Conservation (phyloP, 1,140 invertebrate genomes). For the Bicyclus anynana region DNA sequence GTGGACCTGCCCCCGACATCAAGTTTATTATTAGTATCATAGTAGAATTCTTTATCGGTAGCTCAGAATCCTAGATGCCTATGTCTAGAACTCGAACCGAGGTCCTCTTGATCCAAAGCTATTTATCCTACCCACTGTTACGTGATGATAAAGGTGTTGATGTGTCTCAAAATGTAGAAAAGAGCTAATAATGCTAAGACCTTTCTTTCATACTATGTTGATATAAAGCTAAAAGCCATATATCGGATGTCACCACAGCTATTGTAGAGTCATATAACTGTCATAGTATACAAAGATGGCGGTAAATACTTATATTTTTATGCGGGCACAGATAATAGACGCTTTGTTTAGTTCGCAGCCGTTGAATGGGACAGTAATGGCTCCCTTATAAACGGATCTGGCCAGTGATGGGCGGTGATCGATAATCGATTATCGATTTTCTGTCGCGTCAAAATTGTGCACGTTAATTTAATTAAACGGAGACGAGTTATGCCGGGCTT, state of each 20-base stretch:
- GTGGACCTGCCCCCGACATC: too few relatives aligned
- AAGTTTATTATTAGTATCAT: too few relatives aligned
- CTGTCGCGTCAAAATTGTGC: neutral
- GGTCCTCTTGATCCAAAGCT: too few relatives aligned
- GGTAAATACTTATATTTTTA: slow-evolving; percentile 34
- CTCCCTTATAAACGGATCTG: slow-evolving; percentile 22
- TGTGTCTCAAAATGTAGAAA: too few relatives aligned
- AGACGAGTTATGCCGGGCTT: neutral
- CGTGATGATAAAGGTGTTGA: too few relatives aligned
- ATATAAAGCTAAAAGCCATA: neutral
- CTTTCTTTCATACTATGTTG: too few relatives aligned
- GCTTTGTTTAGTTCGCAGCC: slow-evolving; percentile 32
- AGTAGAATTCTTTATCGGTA: too few relatives aligned
- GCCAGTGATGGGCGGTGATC: slow-evolving; percentile 22
- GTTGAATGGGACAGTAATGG: slow-evolving; percentile 32
- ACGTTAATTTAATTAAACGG: neutral
- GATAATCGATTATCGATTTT: slow-evolving; percentile 21
- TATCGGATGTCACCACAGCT: neutral
- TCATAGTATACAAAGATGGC: slow-evolving; percentile 19
- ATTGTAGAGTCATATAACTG: slow-evolving; percentile 2
- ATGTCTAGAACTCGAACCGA: too few relatives aligned
- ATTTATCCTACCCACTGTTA: too few relatives aligned
- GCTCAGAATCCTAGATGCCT: too few relatives aligned
- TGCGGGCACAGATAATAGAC: slow-evolving; percentile 38
- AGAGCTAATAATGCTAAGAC: too few relatives aligned